Evolutionary conservation across 2,888 invertebrate species (phyloP).

Genomic region (Plagiodera versicolora): DNA sequence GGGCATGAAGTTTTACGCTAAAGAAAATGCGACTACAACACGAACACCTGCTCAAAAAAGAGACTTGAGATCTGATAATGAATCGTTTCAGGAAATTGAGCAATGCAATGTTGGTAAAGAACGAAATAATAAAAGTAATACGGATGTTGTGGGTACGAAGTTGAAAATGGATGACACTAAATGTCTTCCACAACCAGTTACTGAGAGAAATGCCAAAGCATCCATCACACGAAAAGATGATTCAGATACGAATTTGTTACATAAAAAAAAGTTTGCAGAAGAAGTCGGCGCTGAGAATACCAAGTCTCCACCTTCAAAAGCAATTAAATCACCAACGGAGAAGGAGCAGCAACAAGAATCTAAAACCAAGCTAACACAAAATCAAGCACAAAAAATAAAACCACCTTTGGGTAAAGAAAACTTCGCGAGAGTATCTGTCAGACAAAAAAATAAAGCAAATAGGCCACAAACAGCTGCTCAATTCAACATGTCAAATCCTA

Average conservation of each 20-base stretch:
- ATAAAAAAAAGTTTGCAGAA: neutral
- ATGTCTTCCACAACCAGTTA: too few species aligned
- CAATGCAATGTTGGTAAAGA: too few species aligned
- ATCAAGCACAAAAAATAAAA: neutral
- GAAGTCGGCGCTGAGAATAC: too few species aligned
- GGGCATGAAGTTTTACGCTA: too few species aligned
- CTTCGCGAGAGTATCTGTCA: neutral
- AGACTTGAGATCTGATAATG: too few species aligned
- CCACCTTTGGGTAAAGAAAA: neutral
- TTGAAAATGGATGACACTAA: too few species aligned
- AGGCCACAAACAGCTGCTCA: neutral
- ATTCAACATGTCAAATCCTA: neutral
- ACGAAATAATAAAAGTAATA: too few species aligned
- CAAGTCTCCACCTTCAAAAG: neutral
- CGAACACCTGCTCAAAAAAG: too few species aligned
- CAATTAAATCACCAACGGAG: neutral
- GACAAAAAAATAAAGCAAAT: neutral
- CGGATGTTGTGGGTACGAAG: too few species aligned
- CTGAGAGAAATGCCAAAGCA: neutral
- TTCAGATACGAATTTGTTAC: neutral
- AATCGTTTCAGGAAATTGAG: too few species aligned
- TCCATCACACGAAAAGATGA: neutral
- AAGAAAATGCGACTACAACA: too few species aligned
- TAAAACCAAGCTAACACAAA: neutral
- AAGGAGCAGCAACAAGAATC: neutral